Base-by-base conservation (phyloP, 2,113 vertebrate species). In the Pluvialis apricaria region DNA sequence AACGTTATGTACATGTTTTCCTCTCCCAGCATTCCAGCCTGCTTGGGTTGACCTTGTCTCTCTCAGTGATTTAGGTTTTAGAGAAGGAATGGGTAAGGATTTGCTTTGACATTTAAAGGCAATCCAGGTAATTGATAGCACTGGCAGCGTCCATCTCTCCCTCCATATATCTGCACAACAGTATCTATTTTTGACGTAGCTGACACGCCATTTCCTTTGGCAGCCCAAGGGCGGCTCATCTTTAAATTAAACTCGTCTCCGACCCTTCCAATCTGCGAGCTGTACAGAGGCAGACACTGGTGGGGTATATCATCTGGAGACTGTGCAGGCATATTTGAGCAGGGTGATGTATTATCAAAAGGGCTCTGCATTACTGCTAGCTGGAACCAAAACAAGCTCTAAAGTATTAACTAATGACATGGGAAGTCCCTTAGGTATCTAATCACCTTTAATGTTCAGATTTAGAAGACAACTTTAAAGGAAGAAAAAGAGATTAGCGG, bases 91-190 rank as follows among this genome's bases (percentile, higher is more conserved):
- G 97, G 97, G 90, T 92, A 97, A 98, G 98, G 98, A 98, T 98
- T 98, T 98, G 98, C 98, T 98, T 97, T 98, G 98, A 98, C 98
- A 80, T 98, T 98, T 98, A 98, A 98, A 98, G 98, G 98, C 98
- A 98, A 98, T 98, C 98, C 97, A 96, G 97, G 98, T 98, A 98
- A 98, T 97, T 95, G 96, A 98, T 98, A 98, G 97, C 96, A 78
- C 96, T 97, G 96, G 96, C 94, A 94, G 97, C 86, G 68, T 97
- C 98, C 98, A 97, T 97, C 97, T 97, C 98, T 97, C 97, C 93
- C 89, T 77, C 98, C 98, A 98, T 98, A 98, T 97, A 98, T 98
- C 98, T 98, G 97, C 90, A 90, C 98, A 97, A 97, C 97, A 98
- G 98, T 98, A 98, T 98, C 98, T 98, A 98, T 98, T 98, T 98